Base-by-base conservation (phyloP, 1,140 invertebrate species). In the Charaxes varanes region DNA sequence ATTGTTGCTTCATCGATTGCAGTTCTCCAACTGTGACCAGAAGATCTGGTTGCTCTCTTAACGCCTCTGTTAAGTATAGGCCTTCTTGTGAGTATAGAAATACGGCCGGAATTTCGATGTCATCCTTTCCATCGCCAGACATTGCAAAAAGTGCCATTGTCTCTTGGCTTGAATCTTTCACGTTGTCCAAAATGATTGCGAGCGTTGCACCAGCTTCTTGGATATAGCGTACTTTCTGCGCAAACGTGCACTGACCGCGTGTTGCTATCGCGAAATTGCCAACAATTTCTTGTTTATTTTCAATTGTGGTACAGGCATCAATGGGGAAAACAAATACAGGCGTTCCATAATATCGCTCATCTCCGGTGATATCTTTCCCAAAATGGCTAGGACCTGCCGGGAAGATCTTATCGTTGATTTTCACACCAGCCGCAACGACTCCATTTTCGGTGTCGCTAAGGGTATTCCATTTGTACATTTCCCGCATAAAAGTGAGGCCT, bases 401-500 rank as follows among this genome's bases (percentile, higher is more conserved):
- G 26, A 93, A 85, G 7, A 62, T 76, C 68, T 30, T 89, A 40
- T 64, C 73, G 27, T 56, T 53, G 15, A 73, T 45, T 17, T 54
- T 54, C 2, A 84, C 64, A 0, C 61, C 78, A 3, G 55, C 64
- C 0, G 77, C 57, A 0, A 65, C 51, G 0, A 84, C 72, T 1
- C 78, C 79, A 24, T 79, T 79, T 5, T 80, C 77, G 2, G 57
- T 36, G 21, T 82, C 80, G 28, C 79, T 78, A 14, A 85, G 43
- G 64, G 93, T 93, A 17, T 94, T 95, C 24, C 97, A 80, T 80
- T 97, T 94, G 4, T 96, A 89, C 95, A 99, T 98, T 85, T 99
- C 97, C 63, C 97, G 93, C 94, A 99, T 98, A 63, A 99, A 99
- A 15, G 93, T 85, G 12, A 97, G 71, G 0, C 97, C 97, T 84